phyloP scores from a whole-genome alignment of 2,113 vertebrate genomes.

The Sturnus vulgaris region DNA sequence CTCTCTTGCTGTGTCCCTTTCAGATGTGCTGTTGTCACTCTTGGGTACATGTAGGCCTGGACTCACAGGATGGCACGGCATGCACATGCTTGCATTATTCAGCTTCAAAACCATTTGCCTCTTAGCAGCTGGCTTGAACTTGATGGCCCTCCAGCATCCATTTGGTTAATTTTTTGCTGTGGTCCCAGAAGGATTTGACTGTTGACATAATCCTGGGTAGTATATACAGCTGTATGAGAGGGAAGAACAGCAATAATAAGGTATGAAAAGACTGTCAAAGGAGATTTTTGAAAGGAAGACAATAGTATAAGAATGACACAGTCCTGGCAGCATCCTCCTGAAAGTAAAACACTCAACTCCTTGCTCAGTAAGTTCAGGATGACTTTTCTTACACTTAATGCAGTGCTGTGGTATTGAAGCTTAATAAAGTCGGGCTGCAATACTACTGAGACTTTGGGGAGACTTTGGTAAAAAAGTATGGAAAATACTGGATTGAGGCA shows the following conservation, averaged over 20 bases:
- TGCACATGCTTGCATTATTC: accelerated
- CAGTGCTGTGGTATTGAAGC: background rate
- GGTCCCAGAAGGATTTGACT: background rate
- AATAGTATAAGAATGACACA: background rate
- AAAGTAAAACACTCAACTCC: background rate
- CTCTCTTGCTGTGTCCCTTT: background rate
- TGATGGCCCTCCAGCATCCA: background rate
- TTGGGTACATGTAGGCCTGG: background rate
- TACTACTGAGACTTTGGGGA: background rate
- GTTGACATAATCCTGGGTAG: background rate
- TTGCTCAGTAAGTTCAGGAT: background rate
- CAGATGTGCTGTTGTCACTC: background rate
- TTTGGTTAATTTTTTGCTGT: background rate
- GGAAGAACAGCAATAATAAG: background rate
- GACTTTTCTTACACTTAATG: background rate
- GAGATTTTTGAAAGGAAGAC: background rate
- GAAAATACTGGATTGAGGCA: background rate
- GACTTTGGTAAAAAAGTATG: background rate
- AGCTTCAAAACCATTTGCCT: constrained; percentile 9
- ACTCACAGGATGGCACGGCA: background rate
- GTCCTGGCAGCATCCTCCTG: background rate
- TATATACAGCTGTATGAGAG: background rate
- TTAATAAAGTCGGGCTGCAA: background rate
- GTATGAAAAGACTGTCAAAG: background rate
- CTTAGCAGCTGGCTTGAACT: background rate